These are phyloP conservation scores for Entelurus aequoreus DNA, from an alignment of 2,113 vertebrate genomes.

Conservation along the genomic window DNA sequence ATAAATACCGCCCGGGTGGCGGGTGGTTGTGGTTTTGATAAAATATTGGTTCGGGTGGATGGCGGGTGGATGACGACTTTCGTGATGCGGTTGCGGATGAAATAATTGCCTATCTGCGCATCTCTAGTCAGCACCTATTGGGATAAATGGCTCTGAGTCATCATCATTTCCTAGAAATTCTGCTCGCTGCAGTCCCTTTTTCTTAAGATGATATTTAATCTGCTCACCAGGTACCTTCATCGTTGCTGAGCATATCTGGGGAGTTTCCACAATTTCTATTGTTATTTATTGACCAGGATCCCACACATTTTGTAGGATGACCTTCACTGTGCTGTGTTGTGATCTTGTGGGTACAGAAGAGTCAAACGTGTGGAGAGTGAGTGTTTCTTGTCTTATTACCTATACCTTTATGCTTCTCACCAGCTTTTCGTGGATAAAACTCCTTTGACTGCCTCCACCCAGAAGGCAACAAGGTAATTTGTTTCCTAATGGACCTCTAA, in stretches of 20 bases:
- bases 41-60: no score
- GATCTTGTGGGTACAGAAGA: not conserved
- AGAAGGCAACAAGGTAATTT: not conserved
- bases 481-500: no score
- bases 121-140: no score
- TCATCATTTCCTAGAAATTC: not conserved
- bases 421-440: not conserved
- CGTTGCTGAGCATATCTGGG: constrained; percentile 15
- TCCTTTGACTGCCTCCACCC: not conserved
- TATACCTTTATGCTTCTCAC: not conserved
- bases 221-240: not conserved
- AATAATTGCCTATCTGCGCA: no score
- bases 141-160: not conserved
- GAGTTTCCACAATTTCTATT: constrained; percentile 13
- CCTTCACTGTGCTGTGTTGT: not conserved
- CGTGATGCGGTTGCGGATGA: no score
- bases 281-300: constrained; percentile 2
- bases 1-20: no score
- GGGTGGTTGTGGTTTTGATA: no score
- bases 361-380: constrained; percentile 16
- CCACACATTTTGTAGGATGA: constrained; percentile 9
- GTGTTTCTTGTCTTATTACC: constrained; percentile 4
- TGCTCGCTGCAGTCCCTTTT: not conserved
- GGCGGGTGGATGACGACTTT: no score
- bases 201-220: not conserved